Base-by-base conservation (phyloP, 2,113 vertebrate species). In the Oophaga pumilio region DNA sequence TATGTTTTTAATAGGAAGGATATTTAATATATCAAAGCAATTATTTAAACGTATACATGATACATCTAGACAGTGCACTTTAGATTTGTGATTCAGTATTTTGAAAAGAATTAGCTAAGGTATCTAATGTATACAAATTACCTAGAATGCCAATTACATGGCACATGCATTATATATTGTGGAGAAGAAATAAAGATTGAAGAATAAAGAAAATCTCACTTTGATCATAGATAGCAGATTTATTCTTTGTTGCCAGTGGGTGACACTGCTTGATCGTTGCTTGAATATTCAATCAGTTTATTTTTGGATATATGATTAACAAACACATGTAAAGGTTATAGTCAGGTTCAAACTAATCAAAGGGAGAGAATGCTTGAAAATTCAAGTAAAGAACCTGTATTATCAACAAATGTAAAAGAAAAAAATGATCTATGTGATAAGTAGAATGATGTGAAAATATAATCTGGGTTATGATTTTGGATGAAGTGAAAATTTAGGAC, bases 221-320 rank as follows among this genome's bases (percentile, higher is more conserved):
- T 56, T 78, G 43, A 82, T 82, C 17, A 62, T 18, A 62, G 78
- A 49, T 62, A 49, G 5, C 59, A 49, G 79, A 82, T 66, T 49
- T 64, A 28, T 82, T 82, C 59, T 90, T 43, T 86, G 71, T 90
- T 90, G 91, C 93, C 91, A 91, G 92, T 91, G 93, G 92, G 91
- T 90, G 92, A 90, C 92, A 92, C 91, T 92, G 90, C 91, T 91
- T 92, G 91, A 92, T 91, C 88, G 53, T 84, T 90, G 88, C 89
- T 90, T 89, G 92, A 91, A 90, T 92, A 90, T 90, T 89, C 89
- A 90, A 91, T 91, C 91, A 88, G 90, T 64, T 90, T 66, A 1
- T 90, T 91, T 76, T 91, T 89, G 91, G 89, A 76, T 49, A 74
- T 1, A 59, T 20, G 57, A 66, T 89, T 2, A 90, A 91, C 85